phyloP scores from a whole-genome alignment of 2,797 vertebrate genomes.

The Gobio occitaniae region DNA sequence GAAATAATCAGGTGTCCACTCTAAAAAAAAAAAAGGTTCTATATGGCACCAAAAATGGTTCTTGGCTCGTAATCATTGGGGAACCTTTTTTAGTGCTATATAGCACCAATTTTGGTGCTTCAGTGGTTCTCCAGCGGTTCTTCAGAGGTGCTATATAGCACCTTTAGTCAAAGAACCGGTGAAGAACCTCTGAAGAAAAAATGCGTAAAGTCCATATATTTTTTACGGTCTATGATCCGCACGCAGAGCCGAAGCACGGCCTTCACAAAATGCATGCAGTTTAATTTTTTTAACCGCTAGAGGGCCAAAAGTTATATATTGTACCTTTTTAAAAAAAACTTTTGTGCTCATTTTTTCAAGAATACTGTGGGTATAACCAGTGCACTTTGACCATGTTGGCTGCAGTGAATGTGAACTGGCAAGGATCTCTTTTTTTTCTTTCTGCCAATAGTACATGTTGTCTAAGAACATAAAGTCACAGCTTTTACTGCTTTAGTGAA shows the following conservation, averaged over 20 bases:
- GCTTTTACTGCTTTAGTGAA: constrained; percentile 2
- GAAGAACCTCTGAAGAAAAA: too few species aligned
- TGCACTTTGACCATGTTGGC: constrained; percentile 32
- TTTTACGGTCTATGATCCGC: too few species aligned
- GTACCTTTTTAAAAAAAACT: background rate
- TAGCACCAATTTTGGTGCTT: too few species aligned
- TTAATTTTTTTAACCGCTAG: background rate
- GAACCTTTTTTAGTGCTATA: too few species aligned
- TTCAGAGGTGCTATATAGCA: too few species aligned
- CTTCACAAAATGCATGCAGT: background rate
- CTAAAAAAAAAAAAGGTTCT: too few species aligned
- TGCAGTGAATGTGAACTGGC: constrained; percentile 27
- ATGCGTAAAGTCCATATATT: too few species aligned
- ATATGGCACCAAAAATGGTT: too few species aligned
- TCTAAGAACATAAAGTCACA: constrained; percentile 1
- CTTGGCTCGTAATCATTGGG: too few species aligned
- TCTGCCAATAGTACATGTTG: constrained; percentile 12
- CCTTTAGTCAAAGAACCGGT: too few species aligned
- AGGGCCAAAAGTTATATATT: background rate
- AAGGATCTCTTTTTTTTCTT: background rate
- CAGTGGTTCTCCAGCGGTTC: too few species aligned
- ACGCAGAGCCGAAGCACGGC: background rate
- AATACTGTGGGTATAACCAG: background rate
- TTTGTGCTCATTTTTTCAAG: background rate
- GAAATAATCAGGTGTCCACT: background rate